Evolutionary conservation across 1,140 invertebrate genomes (phyloP), one percentile per base, ranked within the genome.

Genomic region (Mizuhopecten yessoensis): DNA sequence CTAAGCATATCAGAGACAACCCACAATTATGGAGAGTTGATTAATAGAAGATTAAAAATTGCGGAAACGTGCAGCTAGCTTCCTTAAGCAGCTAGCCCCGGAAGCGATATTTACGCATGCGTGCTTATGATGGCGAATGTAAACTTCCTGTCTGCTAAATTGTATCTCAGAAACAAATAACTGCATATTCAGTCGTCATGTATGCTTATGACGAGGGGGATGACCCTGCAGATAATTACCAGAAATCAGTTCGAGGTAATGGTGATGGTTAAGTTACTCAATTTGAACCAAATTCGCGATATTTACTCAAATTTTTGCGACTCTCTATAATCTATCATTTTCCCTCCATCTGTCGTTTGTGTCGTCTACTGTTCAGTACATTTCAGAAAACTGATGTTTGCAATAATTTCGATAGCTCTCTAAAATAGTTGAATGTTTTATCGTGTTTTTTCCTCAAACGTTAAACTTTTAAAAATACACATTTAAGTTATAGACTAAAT

Each of bases 201-300:
- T 92, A 92, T 90, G 89, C 91, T 33, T 92, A 92, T 34, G 89
- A 89, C 49, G 87, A 88, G 36, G 91, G 88, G 23, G 90, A 86
- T 29, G 34, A 88, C 86, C 90, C 86, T 34, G 88, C 87, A 57
- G 89, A 93, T 87, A 91, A 93, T 87, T 89, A 90, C 34, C 92
- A 91, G n/a, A 45, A 87, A 86, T 86, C 92, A 34, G 86, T 94
- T 1, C 91, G 92, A 93, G 93, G 93, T 94, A 86, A 20, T 86
- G 2, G 34, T 86, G 33, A 87, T 23, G 39, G 29, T 34, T 23
- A 15, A 5, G 17, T 5, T 33, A 0, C 36, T 57, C 0, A 33
- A 49, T 33, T 33, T 49, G 3, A 2, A 17, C 11, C 10, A 36
- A 34, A n/a, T 36, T 0, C 15, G 33, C n/a, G 20, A 20, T n/a